Evolutionary conservation across 2,888 invertebrate species (phyloP).

Genomic region (Pseudococcus longispinus): DNA sequence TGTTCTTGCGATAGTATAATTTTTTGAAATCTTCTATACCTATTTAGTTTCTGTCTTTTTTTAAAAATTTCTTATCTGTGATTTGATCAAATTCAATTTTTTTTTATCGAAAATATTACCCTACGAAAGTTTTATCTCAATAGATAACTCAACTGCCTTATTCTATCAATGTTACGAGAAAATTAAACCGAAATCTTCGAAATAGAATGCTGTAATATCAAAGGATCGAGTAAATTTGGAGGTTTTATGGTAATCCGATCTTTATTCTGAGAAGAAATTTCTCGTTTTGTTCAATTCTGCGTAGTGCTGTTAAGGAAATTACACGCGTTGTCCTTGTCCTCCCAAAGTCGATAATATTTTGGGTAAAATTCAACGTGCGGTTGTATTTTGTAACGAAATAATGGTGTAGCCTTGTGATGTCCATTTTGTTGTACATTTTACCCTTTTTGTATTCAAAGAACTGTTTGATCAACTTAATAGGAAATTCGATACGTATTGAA

Average conservation of each 20-base stretch:
- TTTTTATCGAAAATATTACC: background rate
- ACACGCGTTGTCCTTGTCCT: background rate
- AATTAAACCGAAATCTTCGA: background rate
- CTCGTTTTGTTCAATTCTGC: background rate
- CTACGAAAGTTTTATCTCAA: background rate
- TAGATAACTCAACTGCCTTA: background rate
- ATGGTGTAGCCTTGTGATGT: background rate
- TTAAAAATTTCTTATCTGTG: too few species aligned
- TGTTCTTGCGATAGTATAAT: too few species aligned
- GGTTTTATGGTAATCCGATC: background rate
- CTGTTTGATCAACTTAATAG: background rate
- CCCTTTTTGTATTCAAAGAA: background rate
- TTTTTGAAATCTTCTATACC: too few species aligned
- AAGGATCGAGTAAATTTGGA: background rate
- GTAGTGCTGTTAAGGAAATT: background rate
- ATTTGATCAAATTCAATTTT: background rate
- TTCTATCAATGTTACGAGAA: background rate
- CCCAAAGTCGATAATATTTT: background rate
- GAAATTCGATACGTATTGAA: background rate
- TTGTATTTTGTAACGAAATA: background rate
- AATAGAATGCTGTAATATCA: background rate
- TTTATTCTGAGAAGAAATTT: background rate
- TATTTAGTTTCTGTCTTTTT: too few species aligned
- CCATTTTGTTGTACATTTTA: background rate
- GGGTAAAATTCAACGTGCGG: background rate